phyloP scores from a whole-genome alignment of 2,113 vertebrate species.

The Psittacara wagleri region DNA sequence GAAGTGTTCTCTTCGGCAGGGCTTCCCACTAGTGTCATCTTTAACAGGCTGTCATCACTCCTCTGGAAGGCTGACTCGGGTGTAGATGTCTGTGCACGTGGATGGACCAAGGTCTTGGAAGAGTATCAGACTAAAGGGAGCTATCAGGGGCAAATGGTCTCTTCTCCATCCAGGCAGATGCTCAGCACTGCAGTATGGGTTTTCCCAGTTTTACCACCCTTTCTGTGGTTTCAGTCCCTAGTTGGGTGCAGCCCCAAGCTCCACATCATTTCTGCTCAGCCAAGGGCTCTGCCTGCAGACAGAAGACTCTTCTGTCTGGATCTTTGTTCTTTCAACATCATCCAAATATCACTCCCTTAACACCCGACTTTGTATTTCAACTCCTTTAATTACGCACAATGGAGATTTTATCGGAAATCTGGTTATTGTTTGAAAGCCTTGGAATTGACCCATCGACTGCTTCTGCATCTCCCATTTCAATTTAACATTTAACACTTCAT shows the following conservation, averaged over 20 bases:
- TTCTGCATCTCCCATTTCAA: conserved; percentile 51
- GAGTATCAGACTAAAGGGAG: neutral
- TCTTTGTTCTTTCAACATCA: neutral
- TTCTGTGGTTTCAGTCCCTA: neutral
- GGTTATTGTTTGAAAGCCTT: conserved; percentile 52
- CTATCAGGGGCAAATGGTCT: neutral
- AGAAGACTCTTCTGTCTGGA: neutral
- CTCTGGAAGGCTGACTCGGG: neutral
- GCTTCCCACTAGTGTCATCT: neutral
- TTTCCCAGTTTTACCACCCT: neutral
- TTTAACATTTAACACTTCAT: conserved; percentile 46
- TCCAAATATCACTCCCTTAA: conserved; percentile 23
- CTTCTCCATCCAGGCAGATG: neutral
- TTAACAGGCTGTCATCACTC: neutral
- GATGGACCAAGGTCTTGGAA: neutral
- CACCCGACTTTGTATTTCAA: conserved; percentile 44
- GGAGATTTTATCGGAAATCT: conserved; percentile 54
- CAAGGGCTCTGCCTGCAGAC: neutral
- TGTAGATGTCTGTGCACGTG: accelerated
- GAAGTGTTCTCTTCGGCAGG: neutral
- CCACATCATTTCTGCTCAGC: neutral
- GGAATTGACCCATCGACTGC: conserved; percentile 39
- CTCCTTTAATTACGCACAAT: conserved; percentile 42
- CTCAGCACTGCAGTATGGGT: neutral
- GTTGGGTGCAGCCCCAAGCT: neutral